Evolutionary conservation across 2,113 vertebrate genomes (phyloP), one percentile per base, ranked within the genome.

Genomic region (Electrona antarctica): DNA sequence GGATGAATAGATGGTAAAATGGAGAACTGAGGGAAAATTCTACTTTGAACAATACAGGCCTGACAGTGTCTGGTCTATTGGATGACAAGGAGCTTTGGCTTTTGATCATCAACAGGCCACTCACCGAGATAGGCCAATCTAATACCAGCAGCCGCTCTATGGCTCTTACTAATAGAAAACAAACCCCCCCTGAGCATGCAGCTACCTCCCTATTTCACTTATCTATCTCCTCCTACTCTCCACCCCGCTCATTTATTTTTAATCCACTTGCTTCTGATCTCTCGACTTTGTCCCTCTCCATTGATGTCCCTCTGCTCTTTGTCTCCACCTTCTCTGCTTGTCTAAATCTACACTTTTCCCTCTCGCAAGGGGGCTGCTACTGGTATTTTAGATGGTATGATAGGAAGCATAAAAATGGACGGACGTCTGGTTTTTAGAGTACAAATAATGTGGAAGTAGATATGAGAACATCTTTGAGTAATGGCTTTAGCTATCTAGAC

Each of bases 181-280:
- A 83, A 88, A 80, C 75, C 68, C 67, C 21, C 49, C 52, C 33
- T 41, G 3, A 29, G 64, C 74, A 29, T 14, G 73, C 1, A 6
- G 33, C 60, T 45, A 54, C 71, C 3, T 3, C n/a, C 54, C 6
- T 49, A 67, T 73, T 66, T 58, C 60, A 62, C 73, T 41, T 72
- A 45, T 64, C 47, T n/a, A 15, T 63, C 63, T 21, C 11, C 57
- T 11, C 58, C 61, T 2, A 5, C 67, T 56, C 33, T 49, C 55
- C 59, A 14, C 49, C 67, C 1, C 5, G 33, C 33, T 7, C 84
- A 81, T 86, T 88, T 71, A 83, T 82, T 85, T 85, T 82, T 76
- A 90, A 86, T 88, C 87, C 79, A 87, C 85, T 87, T 85, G 79
- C 82, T 79, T 84, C 77, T 84, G 80, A 86, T 82, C 84, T 83